Percentiles rank a stretch among this genome's conserved stretches.
Conservation (phyloP, 2,113 vertebrate species). For the Oryzias celebensis region DNA sequence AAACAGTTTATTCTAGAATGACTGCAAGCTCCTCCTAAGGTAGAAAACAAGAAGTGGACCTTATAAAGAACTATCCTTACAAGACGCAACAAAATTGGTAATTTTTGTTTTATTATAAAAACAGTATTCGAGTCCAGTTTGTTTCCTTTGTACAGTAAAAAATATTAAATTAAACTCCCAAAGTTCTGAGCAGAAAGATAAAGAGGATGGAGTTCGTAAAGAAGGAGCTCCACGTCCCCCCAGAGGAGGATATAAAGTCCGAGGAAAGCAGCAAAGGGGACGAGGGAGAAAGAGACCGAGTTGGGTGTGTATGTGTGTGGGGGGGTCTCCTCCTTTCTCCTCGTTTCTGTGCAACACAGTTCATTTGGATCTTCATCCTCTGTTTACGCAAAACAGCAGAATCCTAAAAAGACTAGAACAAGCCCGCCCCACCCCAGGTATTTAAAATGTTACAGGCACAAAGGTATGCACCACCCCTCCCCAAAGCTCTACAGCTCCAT, state of each 20-base stretch:
- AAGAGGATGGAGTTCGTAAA: slow-evolving; percentile 74
- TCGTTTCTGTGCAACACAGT: slow-evolving; percentile 81
- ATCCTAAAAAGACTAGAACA: slow-evolving; percentile 70
- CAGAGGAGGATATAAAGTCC: slow-evolving; percentile 51
- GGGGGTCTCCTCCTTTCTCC: slow-evolving; percentile 61
- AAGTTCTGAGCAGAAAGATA: slow-evolving; percentile 74
- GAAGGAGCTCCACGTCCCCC: slow-evolving; percentile 31
- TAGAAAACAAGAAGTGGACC: no score
- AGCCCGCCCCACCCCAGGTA: slow-evolving; percentile 60
- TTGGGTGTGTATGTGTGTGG: neutral
- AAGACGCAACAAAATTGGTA: slow-evolving; percentile 51
- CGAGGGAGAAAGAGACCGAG: slow-evolving; percentile 61
- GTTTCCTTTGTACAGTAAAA: slow-evolving; percentile 83
- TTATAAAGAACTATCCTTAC: no score
- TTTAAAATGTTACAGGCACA: slow-evolving; percentile 70
- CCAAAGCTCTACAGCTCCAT: slow-evolving; percentile 64
- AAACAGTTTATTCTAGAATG: no score
- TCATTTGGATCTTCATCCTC: slow-evolving; percentile 78
- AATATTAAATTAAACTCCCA: slow-evolving; percentile 82
- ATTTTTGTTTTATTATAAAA: slow-evolving; percentile 81
- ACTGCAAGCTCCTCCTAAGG: no score
- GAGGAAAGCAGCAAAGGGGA: slow-evolving; percentile 71
- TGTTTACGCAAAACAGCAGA: slow-evolving; percentile 78
- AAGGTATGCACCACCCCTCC: slow-evolving; percentile 66
- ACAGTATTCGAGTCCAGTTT: slow-evolving; percentile 80